A percentile compares a stretch with the other conserved stretches of the same genome.
These are phyloP conservation scores for Larimichthys crocea DNA, from an alignment of 2,113 vertebrate species.

Conservation along the genomic window DNA sequence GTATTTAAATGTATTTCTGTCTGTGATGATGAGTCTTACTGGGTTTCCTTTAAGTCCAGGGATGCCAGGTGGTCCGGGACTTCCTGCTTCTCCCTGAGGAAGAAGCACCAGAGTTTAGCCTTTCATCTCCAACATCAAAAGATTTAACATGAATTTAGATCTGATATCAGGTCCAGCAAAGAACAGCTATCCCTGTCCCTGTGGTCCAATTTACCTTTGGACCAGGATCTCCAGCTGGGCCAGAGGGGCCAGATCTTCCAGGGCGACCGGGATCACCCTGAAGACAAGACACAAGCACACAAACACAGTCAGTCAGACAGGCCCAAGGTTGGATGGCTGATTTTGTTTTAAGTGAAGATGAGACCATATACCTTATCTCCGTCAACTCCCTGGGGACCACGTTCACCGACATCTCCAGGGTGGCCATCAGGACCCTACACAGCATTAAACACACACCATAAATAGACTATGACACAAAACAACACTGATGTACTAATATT, in stretches of 20 bases:
- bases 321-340: background rate
- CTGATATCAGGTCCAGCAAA: background rate
- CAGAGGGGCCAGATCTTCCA: conserved; percentile 78
- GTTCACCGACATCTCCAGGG: conserved; percentile 88
- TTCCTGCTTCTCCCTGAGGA: conserved; percentile 82
- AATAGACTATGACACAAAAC: conserved; percentile 12
- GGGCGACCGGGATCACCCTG: conserved; percentile 84
- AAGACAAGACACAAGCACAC: conserved; percentile 38
- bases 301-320: background rate
- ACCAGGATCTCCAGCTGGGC: conserved; percentile 67
- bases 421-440: conserved; percentile 92
- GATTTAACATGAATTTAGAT: background rate
- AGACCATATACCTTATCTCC: conserved; percentile 79
- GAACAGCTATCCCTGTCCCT: background rate
- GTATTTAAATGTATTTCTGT: background rate
- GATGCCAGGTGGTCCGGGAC: conserved; percentile 77
- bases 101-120: conserved; percentile 43
- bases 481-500: background rate
- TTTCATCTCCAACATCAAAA: background rate
- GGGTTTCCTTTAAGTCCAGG: conserved; percentile 79
- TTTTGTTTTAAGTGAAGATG: background rate
- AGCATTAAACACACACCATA: conserved; percentile 22
- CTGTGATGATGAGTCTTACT: conserved; percentile 59
- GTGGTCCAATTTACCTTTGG: conserved; percentile 71
- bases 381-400: conserved; percentile 82